Evolutionary conservation across 2,797 vertebrate species (phyloP).

Genomic region (Sebastes itinus): DNA sequence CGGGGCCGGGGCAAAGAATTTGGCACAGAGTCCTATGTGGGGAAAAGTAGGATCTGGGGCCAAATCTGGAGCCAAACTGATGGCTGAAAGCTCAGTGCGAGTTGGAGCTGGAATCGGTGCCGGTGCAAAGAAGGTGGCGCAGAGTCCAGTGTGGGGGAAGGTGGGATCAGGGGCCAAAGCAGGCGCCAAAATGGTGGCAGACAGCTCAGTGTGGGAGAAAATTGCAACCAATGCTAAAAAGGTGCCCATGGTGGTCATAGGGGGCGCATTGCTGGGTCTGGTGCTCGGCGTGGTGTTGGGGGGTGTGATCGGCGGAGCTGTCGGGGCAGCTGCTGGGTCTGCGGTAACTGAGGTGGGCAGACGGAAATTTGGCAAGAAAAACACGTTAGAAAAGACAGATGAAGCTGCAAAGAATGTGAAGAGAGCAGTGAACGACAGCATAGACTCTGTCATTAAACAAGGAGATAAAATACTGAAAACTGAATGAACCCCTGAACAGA

Average conservation of each 20-base stretch:
- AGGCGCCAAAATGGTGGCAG: constrained; percentile 65
- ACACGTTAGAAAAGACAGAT: not conserved
- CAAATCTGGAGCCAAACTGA: constrained; percentile 63
- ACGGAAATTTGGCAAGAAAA: constrained; percentile 62
- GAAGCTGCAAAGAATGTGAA: not conserved
- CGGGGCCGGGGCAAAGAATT: constrained; percentile 60
- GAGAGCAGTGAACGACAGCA: constrained; percentile 3
- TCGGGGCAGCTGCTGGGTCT: constrained; percentile 77
- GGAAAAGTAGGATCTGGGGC: constrained; percentile 65
- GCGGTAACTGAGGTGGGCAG: constrained; percentile 72
- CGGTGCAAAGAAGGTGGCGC: constrained; percentile 65
- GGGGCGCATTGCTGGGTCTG: constrained; percentile 68
- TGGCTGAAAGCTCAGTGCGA: constrained; percentile 51
- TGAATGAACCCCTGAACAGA: constrained; percentile 56
- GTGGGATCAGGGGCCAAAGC: constrained; percentile 68
- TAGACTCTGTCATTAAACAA: constrained; percentile 24
- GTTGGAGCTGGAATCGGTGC: constrained; percentile 59
- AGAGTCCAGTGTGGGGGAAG: constrained; percentile 72
- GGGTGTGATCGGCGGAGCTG: constrained; percentile 74
- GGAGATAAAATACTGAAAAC: constrained; percentile 71
- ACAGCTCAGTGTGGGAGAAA: constrained; percentile 73
- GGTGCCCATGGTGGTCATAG: constrained; percentile 60
- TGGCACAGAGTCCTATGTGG: constrained; percentile 72
- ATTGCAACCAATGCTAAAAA: constrained; percentile 46
- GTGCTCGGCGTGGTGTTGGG: constrained; percentile 75